Evolutionary conservation across 1,140 invertebrate genomes (phyloP), one percentile per base, ranked within the genome.

Genomic region (Macrosteles quadrilineatus): DNA sequence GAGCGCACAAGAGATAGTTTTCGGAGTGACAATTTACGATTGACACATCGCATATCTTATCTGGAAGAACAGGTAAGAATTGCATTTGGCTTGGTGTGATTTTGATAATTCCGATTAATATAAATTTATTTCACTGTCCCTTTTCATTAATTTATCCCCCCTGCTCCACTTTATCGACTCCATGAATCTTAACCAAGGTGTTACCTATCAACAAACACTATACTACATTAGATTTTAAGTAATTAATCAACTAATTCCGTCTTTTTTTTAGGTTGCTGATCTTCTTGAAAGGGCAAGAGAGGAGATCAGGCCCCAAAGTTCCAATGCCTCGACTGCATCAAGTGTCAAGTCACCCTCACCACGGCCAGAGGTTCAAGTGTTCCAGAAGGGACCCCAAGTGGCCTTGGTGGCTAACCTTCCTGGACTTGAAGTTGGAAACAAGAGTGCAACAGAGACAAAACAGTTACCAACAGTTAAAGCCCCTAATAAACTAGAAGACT

Each of bases 11-110:
- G 86, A 76, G 87, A 89, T 70, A 82, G 83, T 17, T 76, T 75
- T 32, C 85, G 89, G 75, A 86, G 88, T 27, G 93, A 95, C 80
- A 94, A 94, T 78, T 86, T 93, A 19, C 83, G 92, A 53, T 82
- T 95, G 50, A 93, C 91, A 6, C 94, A 95, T 78, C 85, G 94
- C 64, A 95, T 95, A 55, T 91, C 91, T 1, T 95, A 95, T 79
- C 84, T 96, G 45, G 93, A 96, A 78, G 93, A 96, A 74, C 93
- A 95, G 79, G 32, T 36, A 36, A 36, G 14, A 6, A 14, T 36
- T 36, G n/a, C n/a, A n/a, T n/a, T n/a, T n/a, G n/a, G n/a, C n/a
- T n/a, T n/a, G n/a, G n/a, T n/a, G n/a, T n/a, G n/a, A n/a, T n/a
- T n/a, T n/a, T n/a, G n/a, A n/a, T n/a, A n/a, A n/a, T n/a, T n/a